Evolutionary conservation across 1,140 invertebrate species (phyloP).

Genomic region (Saccostrea glomerata): DNA sequence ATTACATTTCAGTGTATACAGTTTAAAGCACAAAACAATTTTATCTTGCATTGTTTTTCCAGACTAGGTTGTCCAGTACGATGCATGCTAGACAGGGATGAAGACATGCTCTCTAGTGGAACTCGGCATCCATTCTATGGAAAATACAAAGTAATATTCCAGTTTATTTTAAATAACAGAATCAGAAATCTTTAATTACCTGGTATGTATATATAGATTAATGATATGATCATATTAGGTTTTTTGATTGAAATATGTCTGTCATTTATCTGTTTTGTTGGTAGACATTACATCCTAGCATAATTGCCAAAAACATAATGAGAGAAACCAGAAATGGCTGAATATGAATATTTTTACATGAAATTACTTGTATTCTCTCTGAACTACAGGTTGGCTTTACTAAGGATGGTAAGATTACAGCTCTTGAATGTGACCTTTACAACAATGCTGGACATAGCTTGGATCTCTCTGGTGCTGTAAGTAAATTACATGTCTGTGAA

Average conservation of each 20-base stretch:
- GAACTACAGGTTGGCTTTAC: slow-evolving; percentile 84
- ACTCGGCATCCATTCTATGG: slow-evolving; percentile 92
- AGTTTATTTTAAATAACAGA: neutral
- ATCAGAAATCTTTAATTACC: neutral
- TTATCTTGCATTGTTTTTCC: too few relatives aligned
- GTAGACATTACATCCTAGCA: too few relatives aligned
- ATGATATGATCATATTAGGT: too few relatives aligned
- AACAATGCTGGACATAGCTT: slow-evolving; percentile 90
- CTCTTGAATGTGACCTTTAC: slow-evolving; percentile 87
- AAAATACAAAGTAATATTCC: slow-evolving; percentile 86
- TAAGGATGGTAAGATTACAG: slow-evolving; percentile 87
- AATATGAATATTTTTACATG: neutral
- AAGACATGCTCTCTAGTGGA: slow-evolving; percentile 94
- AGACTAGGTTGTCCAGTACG: slow-evolving; percentile 86
- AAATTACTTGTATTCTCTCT: neutral
- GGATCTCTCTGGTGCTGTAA: slow-evolving; percentile 90
- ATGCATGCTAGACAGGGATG: slow-evolving; percentile 93
- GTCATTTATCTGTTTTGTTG: too few relatives aligned
- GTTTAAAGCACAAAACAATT: too few relatives aligned
- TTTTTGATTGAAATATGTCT: too few relatives aligned
- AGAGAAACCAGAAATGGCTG: too few relatives aligned
- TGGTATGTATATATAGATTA: too few relatives aligned
- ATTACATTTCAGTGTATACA: too few relatives aligned
- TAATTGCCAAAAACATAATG: too few relatives aligned
- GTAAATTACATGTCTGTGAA: slow-evolving; percentile 75